These are phyloP conservation scores for Polydrusus pterygomalis DNA, from an alignment of 2,888 invertebrate species.

Conservation along the genomic window DNA sequence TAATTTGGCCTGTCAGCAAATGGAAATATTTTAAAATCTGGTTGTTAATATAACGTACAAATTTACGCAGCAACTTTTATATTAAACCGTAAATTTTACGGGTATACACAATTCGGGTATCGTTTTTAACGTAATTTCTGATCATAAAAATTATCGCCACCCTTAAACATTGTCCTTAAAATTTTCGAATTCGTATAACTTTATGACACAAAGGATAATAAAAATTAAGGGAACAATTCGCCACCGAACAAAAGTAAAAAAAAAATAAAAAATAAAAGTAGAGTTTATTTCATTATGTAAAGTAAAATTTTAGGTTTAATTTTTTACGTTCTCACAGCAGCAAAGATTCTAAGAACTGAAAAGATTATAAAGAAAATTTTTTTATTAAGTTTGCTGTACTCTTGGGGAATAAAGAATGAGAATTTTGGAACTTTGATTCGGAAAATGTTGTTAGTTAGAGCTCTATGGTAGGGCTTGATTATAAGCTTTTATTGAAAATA, in stretches of 20 bases:
- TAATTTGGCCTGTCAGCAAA: no score
- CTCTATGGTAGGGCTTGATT: neutral
- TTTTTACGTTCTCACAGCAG: neutral
- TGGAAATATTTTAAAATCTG: no score
- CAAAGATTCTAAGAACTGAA: neutral
- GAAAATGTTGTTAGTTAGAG: neutral
- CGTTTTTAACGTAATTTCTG: neutral
- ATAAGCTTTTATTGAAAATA: neutral
- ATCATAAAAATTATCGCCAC: neutral
- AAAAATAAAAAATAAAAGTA: constrained; percentile 1
- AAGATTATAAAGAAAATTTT: neutral
- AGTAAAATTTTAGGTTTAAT: constrained; percentile 7
- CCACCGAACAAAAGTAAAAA: neutral
- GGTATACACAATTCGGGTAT: neutral
- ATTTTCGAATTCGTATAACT: neutral
- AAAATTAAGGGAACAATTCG: neutral
- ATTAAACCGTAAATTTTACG: no score
- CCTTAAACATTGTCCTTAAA: neutral
- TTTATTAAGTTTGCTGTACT: neutral
- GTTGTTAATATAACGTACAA: no score
- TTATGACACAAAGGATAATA: neutral
- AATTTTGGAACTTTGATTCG: neutral
- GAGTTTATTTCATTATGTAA: constrained; percentile 5
- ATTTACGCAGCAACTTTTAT: no score
- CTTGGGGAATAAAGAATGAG: neutral